Percentiles rank a stretch among this genome's conserved stretches.
Conservation (phyloP, 2,797 vertebrate species). For the Catostomus latipinnis region DNA sequence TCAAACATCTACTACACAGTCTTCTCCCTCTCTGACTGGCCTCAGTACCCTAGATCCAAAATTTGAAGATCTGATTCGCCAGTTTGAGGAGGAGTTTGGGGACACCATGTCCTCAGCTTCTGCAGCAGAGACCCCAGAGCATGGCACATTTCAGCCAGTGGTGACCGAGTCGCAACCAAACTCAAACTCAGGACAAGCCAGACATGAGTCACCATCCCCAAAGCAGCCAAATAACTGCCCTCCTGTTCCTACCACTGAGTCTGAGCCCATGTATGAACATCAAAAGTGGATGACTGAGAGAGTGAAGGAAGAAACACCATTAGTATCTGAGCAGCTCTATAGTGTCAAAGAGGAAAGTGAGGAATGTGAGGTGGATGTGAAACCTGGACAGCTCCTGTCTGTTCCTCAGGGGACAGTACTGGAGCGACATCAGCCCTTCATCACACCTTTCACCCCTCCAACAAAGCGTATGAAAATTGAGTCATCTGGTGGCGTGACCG, state of each 20-base stretch:
- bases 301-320: constrained; percentile 59
- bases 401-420: constrained; percentile 58
- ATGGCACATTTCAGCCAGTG: constrained; percentile 48
- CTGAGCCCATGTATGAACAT: constrained; percentile 65
- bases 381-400: constrained; percentile 45
- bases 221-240: constrained; percentile 57
- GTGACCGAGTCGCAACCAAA: constrained; percentile 61
- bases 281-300: constrained; percentile 48
- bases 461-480: constrained; percentile 96
- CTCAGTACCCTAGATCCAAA: constrained; percentile 87
- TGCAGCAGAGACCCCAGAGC: constrained; percentile 12
- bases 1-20: constrained; percentile 71
- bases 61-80: constrained; percentile 93
- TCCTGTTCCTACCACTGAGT: constrained; percentile 56
- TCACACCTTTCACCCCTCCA: constrained; percentile 76
- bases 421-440: constrained; percentile 77
- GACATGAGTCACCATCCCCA: constrained; percentile 59
- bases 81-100: constrained; percentile 96
- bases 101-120: constrained; percentile 69
- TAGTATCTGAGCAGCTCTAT: constrained; percentile 41
- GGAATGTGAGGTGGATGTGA: constrained; percentile 51
- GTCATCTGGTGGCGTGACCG: constrained; percentile 88
- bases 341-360: constrained; percentile 52
- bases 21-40: constrained; percentile 63
- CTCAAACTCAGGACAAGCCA: constrained; percentile 70